phyloP scores from a whole-genome alignment of 2,888 invertebrate genomes.

The Polietes domitor region DNA sequence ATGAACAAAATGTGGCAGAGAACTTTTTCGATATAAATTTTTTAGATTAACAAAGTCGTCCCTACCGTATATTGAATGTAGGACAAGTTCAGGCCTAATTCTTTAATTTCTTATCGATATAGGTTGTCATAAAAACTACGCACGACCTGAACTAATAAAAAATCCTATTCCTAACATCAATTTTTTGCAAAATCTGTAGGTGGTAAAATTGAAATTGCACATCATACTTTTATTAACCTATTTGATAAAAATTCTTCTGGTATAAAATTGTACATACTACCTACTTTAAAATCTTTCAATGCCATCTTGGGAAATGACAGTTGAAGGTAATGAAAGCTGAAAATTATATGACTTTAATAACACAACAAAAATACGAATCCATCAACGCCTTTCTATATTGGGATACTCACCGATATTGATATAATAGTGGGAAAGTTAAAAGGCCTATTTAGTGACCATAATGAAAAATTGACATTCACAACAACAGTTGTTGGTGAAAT shows the following conservation, averaged over 20 bases:
- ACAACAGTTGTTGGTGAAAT: constrained; percentile 27
- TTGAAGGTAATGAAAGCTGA: constrained; percentile 5
- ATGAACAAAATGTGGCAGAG: neutral
- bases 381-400: neutral
- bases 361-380: neutral
- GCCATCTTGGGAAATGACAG: constrained; percentile 38
- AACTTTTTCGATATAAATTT: neutral
- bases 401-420: neutral
- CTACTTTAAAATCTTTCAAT: constrained; percentile 37
- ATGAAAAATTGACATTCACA: no score
- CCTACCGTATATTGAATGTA: constrained; percentile 23
- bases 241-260: constrained; percentile 1
- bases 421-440: neutral
- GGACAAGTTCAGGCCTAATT: constrained; percentile 20
- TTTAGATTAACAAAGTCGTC: neutral
- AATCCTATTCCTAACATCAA: neutral
- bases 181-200: constrained; percentile 31
- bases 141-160: constrained; percentile 26
- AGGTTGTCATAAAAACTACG: constrained; percentile 29
- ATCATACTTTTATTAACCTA: constrained; percentile 8
- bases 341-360: constrained; percentile 17
- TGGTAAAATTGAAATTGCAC: constrained; percentile 9
- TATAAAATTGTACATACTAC: constrained; percentile 45
- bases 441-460: constrained; percentile 12
- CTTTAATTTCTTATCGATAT: constrained; percentile 38